Evolutionary conservation across 1,140 invertebrate species (phyloP).

Genomic region (Drosophila rufa): DNA sequence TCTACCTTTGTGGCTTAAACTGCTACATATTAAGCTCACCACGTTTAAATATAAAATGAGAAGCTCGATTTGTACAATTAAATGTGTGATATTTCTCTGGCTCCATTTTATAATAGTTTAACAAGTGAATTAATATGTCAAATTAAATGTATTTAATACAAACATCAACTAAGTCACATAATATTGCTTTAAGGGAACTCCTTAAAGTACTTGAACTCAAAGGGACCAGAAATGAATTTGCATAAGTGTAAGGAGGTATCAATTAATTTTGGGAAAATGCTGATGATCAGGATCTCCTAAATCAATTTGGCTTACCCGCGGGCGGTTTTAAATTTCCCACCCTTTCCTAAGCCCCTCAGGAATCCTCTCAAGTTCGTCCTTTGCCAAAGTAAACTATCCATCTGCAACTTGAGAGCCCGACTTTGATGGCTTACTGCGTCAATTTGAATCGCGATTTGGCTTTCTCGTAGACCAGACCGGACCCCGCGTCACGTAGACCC

Average conservation of each 20-base stretch:
- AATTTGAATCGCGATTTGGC: conserved; percentile 44
- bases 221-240: background rate
- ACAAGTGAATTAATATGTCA: background rate
- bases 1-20: background rate
- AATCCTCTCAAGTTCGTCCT: conserved; percentile 19
- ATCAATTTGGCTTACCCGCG: conserved; percentile 11
- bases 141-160: background rate
- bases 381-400: conserved; percentile 34
- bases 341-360: background rate
- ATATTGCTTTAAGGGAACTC: no score
- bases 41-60: background rate
- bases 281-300: conserved; percentile 21
- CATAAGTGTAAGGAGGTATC: background rate
- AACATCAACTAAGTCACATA: no score
- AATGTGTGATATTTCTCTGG: no score
- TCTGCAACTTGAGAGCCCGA: conserved; percentile 49
- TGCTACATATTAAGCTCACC: no score
- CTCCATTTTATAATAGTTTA: background rate
- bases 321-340: conserved; percentile 3
- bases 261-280: conserved; percentile 17
- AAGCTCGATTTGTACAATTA: no score
- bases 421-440: conserved; percentile 49
- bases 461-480: conserved; percentile 22
- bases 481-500: conserved; percentile 58
- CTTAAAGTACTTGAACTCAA: background rate